These are phyloP conservation scores for Muscidifurax raptorellus DNA, from an alignment of 1,140 invertebrate genomes.

Conservation along the genomic window DNA sequence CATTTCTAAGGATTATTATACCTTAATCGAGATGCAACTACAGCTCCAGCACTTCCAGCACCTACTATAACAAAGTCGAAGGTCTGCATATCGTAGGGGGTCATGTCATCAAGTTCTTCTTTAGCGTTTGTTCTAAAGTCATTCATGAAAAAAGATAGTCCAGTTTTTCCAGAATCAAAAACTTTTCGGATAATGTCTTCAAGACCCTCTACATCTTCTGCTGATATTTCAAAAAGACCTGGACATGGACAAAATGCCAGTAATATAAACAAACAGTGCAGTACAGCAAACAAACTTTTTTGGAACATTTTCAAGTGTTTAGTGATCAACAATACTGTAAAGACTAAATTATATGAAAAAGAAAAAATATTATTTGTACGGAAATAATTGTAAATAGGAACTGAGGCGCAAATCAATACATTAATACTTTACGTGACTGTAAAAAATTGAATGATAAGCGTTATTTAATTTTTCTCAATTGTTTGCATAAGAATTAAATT, in stretches of 20 bases:
- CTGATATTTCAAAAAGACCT: background rate
- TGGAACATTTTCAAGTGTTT: background rate
- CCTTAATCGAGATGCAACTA: constrained; percentile 79
- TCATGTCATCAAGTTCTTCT: constrained; percentile 12
- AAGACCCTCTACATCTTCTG: background rate
- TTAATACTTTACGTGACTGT: too few relatives aligned
- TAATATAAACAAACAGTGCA: background rate
- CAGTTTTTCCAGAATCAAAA: background rate
- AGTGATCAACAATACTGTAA: too few relatives aligned
- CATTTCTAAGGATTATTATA: background rate
- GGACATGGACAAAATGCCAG: background rate
- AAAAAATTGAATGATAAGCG: too few relatives aligned
- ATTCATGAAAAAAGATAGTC: background rate
- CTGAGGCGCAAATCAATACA: too few relatives aligned
- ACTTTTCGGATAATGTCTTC: background rate
- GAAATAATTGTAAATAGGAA: too few relatives aligned
- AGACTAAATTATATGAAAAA: too few relatives aligned
- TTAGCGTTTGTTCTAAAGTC: background rate
- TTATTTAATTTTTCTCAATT: too few relatives aligned
- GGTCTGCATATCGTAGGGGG: background rate
- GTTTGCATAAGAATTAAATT: too few relatives aligned
- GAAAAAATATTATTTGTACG: too few relatives aligned
- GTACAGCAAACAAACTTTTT: background rate
- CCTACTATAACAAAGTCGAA: constrained; percentile 23
- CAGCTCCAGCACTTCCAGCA: constrained; percentile 74